Evolutionary conservation across 64 coral and sea anemone species (phyloP).

Genomic region (Actinia equina): DNA sequence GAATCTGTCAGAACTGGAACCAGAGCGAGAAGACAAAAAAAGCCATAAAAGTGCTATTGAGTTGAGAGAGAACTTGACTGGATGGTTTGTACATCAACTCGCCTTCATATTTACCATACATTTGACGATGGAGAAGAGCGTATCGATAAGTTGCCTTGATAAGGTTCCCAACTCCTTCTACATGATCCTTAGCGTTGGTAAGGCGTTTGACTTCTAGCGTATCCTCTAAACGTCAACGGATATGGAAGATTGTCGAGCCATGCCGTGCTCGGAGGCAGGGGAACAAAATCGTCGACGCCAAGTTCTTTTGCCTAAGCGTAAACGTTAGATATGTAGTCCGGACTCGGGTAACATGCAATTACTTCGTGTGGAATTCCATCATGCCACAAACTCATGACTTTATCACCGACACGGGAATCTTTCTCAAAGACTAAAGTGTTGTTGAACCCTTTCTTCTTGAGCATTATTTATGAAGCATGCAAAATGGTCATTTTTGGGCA

Average conservation of each 20-base stretch:
- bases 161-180: background rate
- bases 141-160: constrained; percentile 12
- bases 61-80: background rate
- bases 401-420: constrained; percentile 10
- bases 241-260: background rate
- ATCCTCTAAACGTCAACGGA: background rate
- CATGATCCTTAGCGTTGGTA: background rate
- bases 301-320: constrained; percentile 26
- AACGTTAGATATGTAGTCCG: constrained; percentile 24
- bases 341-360: constrained; percentile 20
- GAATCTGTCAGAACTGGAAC: constrained; percentile 13
- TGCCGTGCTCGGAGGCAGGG: background rate
- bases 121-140: constrained; percentile 12
- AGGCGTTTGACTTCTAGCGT: background rate
- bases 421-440: constrained; percentile 28
- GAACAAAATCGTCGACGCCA: constrained; percentile 25
- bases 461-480: too few species aligned
- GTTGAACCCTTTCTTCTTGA: constrained; percentile 35
- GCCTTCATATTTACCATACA: constrained; percentile 49
- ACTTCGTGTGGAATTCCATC: constrained; percentile 20
- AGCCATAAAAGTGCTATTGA: background rate
- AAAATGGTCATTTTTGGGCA: too few species aligned
- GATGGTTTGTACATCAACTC: constrained; percentile 19
- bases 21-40: constrained; percentile 9
- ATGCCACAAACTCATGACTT: background rate